Conservation (phyloP, 1,140 invertebrate species). For the Muscidifurax raptorellus region DNA sequence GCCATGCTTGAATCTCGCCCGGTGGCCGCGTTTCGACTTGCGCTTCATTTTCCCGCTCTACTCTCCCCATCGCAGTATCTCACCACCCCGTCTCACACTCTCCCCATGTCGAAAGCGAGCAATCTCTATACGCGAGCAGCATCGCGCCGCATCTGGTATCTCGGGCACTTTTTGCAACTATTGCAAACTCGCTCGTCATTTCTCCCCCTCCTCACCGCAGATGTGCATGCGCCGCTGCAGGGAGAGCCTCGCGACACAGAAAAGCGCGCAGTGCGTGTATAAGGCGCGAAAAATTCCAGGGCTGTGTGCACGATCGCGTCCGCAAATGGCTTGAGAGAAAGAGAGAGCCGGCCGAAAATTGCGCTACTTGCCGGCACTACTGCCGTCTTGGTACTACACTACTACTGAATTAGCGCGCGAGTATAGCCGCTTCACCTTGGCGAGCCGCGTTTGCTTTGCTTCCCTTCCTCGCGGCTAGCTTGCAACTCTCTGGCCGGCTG, state of each 20-base stretch:
- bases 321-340: not conserved
- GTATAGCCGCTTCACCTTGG: slow-evolving; percentile 46
- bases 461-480: slow-evolving; percentile 32
- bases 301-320: not conserved
- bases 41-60: slow-evolving; percentile 33
- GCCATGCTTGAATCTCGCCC: not conserved
- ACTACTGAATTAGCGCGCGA: slow-evolving; percentile 25
- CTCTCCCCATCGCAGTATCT: not conserved
- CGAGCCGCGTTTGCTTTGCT: slow-evolving; percentile 8
- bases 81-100: not conserved
- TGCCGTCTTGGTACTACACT: not conserved
- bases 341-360: not conserved
- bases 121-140: not conserved
- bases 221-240: no score
- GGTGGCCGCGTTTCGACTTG: slow-evolving; percentile 22
- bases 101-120: no score
- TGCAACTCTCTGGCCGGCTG: slow-evolving; percentile 25
- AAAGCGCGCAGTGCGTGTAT: not conserved
- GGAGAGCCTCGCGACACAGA: not conserved
- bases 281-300: not conserved
- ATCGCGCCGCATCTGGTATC: not conserved
- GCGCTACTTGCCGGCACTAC: not conserved
- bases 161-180: not conserved
- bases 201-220: no score
- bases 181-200: not conserved